A percentile compares a stretch with the other conserved stretches of the same genome.
These are phyloP conservation scores for Frankliniella intonsa DNA, from an alignment of 2,888 invertebrate genomes.

Conservation along the genomic window DNA sequence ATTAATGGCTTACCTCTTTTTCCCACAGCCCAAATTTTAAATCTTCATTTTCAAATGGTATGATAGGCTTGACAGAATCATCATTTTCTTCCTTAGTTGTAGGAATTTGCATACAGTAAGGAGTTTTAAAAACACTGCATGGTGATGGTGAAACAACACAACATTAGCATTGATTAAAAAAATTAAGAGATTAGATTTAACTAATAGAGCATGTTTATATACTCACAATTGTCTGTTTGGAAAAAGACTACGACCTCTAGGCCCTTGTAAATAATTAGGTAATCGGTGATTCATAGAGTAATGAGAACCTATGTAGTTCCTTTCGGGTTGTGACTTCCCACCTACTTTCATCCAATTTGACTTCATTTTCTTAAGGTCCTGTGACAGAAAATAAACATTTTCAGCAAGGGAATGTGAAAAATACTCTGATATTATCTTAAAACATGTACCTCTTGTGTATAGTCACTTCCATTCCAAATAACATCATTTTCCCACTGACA, in stretches of 20 bases:
- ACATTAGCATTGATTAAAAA: not conserved
- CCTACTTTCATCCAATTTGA: conserved; percentile 83
- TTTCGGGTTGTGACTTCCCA: conserved; percentile 89
- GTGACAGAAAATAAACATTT: not conserved
- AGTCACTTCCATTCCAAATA: conserved; percentile 94
- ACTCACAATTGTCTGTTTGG: too few relatives aligned
- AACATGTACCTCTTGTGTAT: conserved; percentile 72
- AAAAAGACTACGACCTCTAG: conserved; percentile 39
- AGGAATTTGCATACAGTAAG: conserved; percentile 41
- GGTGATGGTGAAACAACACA: not conserved
- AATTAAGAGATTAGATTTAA: conserved; percentile 39
- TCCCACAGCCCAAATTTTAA: conserved; percentile 95
- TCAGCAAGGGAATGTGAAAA: not conserved
- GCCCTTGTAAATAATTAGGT: conserved; percentile 45
- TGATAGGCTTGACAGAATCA: conserved; percentile 95
- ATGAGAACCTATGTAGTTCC: conserved; percentile 63
- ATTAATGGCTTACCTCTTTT: conserved; percentile 58
- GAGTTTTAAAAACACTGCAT: not conserved
- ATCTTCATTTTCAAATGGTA: conserved; percentile 97
- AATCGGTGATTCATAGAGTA: conserved; percentile 66
- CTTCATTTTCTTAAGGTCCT: conserved; percentile 67
- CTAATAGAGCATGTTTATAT: conserved; percentile 35
- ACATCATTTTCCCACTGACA: conserved; percentile 98
- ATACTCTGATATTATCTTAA: not conserved
- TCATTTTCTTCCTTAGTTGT: conserved; percentile 52